Evolutionary conservation across 2,797 vertebrate genomes (phyloP).

Genomic region (Dicrostonyx torquatus): DNA sequence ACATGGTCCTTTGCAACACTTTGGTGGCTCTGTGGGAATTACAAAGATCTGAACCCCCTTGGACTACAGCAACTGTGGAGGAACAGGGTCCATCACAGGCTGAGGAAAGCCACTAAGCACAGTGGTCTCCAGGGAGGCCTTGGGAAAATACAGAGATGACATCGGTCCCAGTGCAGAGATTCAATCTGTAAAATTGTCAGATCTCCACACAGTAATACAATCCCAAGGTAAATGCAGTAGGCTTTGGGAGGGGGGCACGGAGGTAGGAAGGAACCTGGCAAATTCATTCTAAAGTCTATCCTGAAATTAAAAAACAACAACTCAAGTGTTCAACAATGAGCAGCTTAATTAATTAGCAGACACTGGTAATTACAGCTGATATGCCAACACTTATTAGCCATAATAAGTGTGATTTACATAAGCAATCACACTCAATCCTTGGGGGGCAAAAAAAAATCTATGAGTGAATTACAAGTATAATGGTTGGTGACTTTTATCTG

Average conservation of each 20-base stretch:
- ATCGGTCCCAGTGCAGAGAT: neutral
- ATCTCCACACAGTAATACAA: neutral
- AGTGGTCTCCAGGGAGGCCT: neutral
- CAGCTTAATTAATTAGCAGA: conserved; percentile 1
- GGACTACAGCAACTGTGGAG: neutral
- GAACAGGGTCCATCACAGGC: neutral
- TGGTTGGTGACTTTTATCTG: neutral
- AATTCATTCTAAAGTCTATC: neutral
- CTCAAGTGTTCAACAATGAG: neutral
- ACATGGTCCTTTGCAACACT: neutral
- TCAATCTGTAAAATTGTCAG: neutral
- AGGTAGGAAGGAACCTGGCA: neutral
- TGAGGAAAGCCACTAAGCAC: conserved; percentile 48
- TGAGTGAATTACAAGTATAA: conserved; percentile 33
- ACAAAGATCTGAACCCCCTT: neutral
- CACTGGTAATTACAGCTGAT: conserved; percentile 24
- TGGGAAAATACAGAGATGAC: neutral
- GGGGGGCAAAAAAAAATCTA: neutral
- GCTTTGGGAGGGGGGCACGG: neutral
- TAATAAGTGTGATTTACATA: conserved; percentile 10
- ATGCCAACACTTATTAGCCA: conserved; percentile 48
- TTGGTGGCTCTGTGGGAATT: neutral
- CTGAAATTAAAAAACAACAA: conserved; percentile 30
- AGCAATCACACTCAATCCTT: conserved; percentile 8
- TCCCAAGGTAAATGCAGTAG: neutral